Conservation (phyloP, 2,888 invertebrate species). For the Euplagia quadripunctaria region DNA sequence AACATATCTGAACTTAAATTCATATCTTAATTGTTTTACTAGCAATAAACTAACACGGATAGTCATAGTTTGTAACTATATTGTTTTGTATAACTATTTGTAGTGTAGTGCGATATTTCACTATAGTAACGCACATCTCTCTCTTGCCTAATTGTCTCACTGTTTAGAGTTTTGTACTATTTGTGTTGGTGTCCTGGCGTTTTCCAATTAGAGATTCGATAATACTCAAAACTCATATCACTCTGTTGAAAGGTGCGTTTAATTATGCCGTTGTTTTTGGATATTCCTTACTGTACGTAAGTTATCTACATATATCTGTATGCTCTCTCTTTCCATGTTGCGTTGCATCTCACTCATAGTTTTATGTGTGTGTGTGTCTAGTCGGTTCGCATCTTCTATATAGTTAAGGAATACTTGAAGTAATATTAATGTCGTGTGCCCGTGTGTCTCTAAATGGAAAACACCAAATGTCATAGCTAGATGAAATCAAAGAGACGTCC, state of each 20-base stretch:
- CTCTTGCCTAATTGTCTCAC: conserved; percentile 68
- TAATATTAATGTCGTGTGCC: neutral
- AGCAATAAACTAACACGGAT: conserved; percentile 73
- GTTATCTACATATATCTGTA: neutral
- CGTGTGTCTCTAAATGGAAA: conserved; percentile 42
- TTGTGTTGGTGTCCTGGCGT: conserved; percentile 55
- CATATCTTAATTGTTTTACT: conserved; percentile 77
- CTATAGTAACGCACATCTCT: conserved; percentile 59
- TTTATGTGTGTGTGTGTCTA: conserved; percentile 18
- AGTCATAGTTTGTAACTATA: conserved; percentile 58
- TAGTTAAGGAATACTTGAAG: neutral
- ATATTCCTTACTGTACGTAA: conserved; percentile 9
- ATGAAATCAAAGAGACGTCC: conserved; percentile 84
- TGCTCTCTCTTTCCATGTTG: neutral
- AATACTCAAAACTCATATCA: neutral
- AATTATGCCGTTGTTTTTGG: conserved; percentile 2
- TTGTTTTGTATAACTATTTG: conserved; percentile 55
- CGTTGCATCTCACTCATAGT: neutral
- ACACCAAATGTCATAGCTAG: conserved; percentile 68
- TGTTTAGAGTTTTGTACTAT: conserved; percentile 55
- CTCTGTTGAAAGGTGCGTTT: neutral
- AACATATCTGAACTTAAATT: conserved; percentile 79
- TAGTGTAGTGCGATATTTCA: conserved; percentile 49
- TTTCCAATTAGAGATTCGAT: conserved; percentile 50
- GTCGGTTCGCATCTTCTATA: conserved; percentile 16